These are phyloP conservation scores for Larimichthys polyactis DNA, from an alignment of 2,113 vertebrate genomes.

Conservation along the genomic window DNA sequence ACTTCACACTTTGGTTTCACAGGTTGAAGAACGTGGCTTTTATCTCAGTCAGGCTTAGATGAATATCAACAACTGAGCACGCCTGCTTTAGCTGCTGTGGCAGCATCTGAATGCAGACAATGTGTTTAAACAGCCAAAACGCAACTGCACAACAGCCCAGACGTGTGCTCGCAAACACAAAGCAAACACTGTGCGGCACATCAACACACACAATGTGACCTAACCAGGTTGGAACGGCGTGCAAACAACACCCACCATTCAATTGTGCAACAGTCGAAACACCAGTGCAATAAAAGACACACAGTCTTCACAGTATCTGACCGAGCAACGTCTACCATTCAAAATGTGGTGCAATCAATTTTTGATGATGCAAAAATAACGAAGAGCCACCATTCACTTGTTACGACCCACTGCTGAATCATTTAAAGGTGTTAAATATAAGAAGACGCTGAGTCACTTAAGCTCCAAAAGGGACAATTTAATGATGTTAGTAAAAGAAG, in stretches of 20 bases:
- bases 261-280: slow-evolving; percentile 65
- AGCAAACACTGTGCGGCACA: slow-evolving; percentile 10
- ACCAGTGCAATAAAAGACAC: slow-evolving; percentile 37
- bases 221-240: slow-evolving; percentile 66
- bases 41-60: not conserved
- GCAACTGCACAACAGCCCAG: not conserved
- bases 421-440: not conserved
- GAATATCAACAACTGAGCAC: slow-evolving; percentile 20
- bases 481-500: not conserved
- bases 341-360: not conserved
- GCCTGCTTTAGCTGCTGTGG: not conserved
- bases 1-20: slow-evolving; percentile 19
- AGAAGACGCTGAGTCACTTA: too few relatives aligned
- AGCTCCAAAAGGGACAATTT: not conserved
- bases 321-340: not conserved
- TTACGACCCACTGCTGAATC: not conserved
- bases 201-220: slow-evolving; percentile 61
- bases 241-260: slow-evolving; percentile 43
- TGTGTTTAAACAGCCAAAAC: not conserved
- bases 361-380: not conserved
- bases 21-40: not conserved
- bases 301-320: slow-evolving; percentile 12
- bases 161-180: slow-evolving; percentile 32
- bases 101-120: slow-evolving; percentile 7
- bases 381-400: not conserved